phyloP scores from a whole-genome alignment of 2,888 invertebrate genomes.

The Meteorus cinctellus region DNA sequence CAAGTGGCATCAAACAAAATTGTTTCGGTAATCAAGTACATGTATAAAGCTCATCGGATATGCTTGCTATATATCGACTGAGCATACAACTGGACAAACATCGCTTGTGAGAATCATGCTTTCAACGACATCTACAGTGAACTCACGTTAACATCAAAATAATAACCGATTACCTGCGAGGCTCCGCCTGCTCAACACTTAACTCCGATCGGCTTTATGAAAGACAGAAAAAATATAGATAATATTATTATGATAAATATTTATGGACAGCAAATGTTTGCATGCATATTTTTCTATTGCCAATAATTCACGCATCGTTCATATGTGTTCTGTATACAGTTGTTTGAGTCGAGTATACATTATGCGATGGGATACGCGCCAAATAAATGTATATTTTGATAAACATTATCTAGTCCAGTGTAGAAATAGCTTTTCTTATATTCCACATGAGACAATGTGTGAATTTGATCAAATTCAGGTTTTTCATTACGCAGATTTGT shows the following conservation, averaged over 20 bases:
- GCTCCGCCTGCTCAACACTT: constrained; percentile 68
- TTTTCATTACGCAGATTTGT: not conserved
- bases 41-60: not conserved
- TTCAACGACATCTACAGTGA: constrained; percentile 61
- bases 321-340: not conserved
- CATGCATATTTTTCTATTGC: not conserved
- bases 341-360: not conserved
- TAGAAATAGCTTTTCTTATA: not conserved
- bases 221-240: constrained; percentile 60
- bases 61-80: constrained; percentile 22
- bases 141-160: constrained; percentile 26
- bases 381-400: not conserved
- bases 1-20: not conserved
- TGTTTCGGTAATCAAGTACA: not conserved
- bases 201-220: constrained; percentile 66
- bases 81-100: not conserved
- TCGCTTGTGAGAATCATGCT: constrained; percentile 49
- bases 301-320: not conserved
- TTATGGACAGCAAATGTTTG: not conserved
- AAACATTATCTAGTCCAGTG: not conserved
- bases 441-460: not conserved
- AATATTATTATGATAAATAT: constrained; percentile 38
- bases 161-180: constrained; percentile 67
- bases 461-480: not conserved
- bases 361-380: not conserved